phyloP scores from a whole-genome alignment of 2,113 vertebrate genomes.

The Cyanistes caeruleus region DNA sequence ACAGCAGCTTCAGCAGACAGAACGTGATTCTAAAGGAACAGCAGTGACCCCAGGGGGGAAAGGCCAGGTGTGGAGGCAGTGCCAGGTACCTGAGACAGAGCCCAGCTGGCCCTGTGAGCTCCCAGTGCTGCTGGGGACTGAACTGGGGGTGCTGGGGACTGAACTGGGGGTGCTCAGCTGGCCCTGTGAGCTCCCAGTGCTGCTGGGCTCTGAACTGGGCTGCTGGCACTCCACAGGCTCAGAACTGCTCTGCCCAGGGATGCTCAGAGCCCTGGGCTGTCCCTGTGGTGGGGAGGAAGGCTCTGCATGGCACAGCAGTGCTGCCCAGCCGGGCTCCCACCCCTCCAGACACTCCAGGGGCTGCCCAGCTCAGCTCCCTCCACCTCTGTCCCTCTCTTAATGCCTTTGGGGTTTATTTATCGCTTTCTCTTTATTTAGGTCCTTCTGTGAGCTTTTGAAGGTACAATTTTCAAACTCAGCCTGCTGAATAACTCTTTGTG shows the following conservation, averaged over 20 bases:
- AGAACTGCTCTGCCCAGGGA: no score
- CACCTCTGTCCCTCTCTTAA: not conserved
- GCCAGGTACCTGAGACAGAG: not conserved
- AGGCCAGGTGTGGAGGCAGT: not conserved
- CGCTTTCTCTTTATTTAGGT: not conserved
- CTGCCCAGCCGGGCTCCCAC: not conserved
- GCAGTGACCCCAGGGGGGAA: not conserved
- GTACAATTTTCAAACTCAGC: not conserved
- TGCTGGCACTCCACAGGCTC: no score
- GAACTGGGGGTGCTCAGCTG: no score
- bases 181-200: no score
- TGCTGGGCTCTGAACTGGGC: no score
- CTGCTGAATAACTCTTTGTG: not conserved
- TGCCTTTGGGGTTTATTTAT: not conserved
- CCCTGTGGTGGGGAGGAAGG: not conserved
- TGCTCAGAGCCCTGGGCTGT: no score
- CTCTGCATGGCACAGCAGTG: accelerated
- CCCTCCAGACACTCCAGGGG: not conserved
- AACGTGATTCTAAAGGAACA: not conserved
- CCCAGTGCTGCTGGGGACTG: not conserved
- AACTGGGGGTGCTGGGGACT: no score
- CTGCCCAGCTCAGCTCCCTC: not conserved
- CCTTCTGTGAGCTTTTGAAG: not conserved
- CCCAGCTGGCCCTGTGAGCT: not conserved
- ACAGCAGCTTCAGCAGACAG: not conserved